Evolutionary conservation across 30 jellyfish, hydroid and myxozoan species (phyloP).

Genomic region (Aurelia sp.): DNA sequence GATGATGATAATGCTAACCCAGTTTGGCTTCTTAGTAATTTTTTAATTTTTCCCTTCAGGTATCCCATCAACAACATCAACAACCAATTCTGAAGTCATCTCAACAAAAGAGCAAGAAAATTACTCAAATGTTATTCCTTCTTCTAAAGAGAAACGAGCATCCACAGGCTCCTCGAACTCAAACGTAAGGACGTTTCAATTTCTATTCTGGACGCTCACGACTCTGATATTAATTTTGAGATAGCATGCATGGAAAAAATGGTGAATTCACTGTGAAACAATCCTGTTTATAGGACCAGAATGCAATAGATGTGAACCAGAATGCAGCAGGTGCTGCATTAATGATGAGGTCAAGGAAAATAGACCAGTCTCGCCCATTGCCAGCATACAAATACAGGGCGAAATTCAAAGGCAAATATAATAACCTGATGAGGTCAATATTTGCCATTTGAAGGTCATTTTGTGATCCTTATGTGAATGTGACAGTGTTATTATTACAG

Average conservation of each 20-base stretch:
- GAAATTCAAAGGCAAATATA: no score
- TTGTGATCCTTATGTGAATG: no score
- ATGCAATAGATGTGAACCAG: background rate
- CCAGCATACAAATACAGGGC: no score
- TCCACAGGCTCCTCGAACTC: slow-evolving; percentile 7
- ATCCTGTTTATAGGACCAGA: background rate
- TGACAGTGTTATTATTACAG: no score
- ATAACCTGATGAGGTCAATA: no score
- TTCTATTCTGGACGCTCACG: slow-evolving; percentile 58
- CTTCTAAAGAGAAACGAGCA: slow-evolving; percentile 1
- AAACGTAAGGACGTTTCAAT: slow-evolving; percentile 29
- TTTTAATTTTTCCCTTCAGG: background rate
- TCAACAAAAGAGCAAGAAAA: slow-evolving; percentile 3
- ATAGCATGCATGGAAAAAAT: slow-evolving; percentile 9
- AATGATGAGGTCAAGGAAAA: no score
- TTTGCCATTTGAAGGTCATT: no score
- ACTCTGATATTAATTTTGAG: slow-evolving; percentile 51
- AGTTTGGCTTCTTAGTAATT: background rate
- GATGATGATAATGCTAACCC: no score
- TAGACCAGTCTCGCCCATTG: no score
- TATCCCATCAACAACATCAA: background rate
- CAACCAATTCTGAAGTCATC: background rate
- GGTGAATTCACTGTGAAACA: background rate
- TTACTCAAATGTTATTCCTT: background rate
- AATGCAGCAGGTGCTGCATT: background rate